Evolutionary conservation across 2,888 invertebrate genomes (phyloP), one percentile per base, ranked within the genome.

Genomic region (Hyposoter didymator): DNA sequence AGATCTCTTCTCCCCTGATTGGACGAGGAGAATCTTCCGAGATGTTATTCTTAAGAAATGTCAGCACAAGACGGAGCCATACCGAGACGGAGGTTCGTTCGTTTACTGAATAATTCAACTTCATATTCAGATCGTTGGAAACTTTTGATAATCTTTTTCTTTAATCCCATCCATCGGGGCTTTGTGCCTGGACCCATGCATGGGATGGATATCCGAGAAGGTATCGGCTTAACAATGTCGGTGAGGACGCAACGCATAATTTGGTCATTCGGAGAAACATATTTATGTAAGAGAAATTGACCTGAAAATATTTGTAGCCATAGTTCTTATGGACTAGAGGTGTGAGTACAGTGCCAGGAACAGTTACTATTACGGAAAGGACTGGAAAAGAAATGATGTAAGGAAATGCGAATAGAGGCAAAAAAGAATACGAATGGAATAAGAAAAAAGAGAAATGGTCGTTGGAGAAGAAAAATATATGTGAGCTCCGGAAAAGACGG

Each of bases 381-480:
- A 17, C 14, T 28, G 55, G n/a, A 67, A 66, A 66, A 28, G 78
- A 73, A 45, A 62, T 45, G 6, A 35, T 43, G 45, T 19, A 81
- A 73, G 74, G 55, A 55, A 59, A 74, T 66, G 45, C 74, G 81
- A 74, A 64, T 7, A 32, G 52, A 74, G 28, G 69, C 10, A 35
- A 62, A 75, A 55, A 8, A 39, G 4, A 55, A 12, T 8, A 59
- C 1, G 43, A 17, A 64, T 4, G 22, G 64, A 47, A 39, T 17
- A 32, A 70, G 55, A 43, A 55, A 55, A 70, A 47, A 35, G 59
- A 49, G 59, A 39, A 76, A 78, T 67, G 39, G 80, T 78, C 67
- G 74, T 22, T 72, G 47, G 45, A 72, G 81, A 35, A 17, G 49
- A 64, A 43, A 67, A 76, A 72, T 75, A 80, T 76, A 74, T 67